Evolutionary conservation across 2,113 vertebrate genomes (phyloP).

Genomic region (Campylorhamphus procurvoides): DNA sequence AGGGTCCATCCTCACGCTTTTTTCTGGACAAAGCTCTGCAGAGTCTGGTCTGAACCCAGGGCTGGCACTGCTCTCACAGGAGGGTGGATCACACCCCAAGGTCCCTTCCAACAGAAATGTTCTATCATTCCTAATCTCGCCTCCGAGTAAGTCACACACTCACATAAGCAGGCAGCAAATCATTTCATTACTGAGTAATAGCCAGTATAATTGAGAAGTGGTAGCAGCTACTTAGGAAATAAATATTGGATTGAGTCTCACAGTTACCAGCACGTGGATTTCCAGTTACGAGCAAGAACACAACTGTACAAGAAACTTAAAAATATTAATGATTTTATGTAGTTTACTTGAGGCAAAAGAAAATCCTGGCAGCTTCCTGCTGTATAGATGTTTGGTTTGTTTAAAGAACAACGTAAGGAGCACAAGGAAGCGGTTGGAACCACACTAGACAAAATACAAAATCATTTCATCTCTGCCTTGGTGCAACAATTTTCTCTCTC

Average conservation of each 20-base stretch:
- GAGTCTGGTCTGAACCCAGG: background rate
- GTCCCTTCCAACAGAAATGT: background rate
- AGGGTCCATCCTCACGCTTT: fast-evolving
- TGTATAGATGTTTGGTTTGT: background rate
- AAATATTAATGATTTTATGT: background rate
- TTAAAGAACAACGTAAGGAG: background rate
- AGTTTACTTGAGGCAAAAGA: background rate
- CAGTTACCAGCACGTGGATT: background rate
- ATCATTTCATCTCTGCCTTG: background rate
- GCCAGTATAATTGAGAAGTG: background rate
- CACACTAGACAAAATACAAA: background rate
- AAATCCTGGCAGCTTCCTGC: background rate
- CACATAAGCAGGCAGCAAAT: background rate
- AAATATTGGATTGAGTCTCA: background rate
- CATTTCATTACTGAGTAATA: background rate
- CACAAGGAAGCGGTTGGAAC: background rate
- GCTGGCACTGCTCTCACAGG: background rate
- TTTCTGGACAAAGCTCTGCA: background rate
- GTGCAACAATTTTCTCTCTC: background rate
- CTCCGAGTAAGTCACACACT: background rate
- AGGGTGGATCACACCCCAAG: background rate
- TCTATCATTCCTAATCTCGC: background rate
- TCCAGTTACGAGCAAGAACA: background rate
- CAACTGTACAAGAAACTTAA: background rate
- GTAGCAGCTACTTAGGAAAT: background rate